Base-by-base conservation (phyloP, 2,888 invertebrate species). In the Atrina japonica region DNA sequence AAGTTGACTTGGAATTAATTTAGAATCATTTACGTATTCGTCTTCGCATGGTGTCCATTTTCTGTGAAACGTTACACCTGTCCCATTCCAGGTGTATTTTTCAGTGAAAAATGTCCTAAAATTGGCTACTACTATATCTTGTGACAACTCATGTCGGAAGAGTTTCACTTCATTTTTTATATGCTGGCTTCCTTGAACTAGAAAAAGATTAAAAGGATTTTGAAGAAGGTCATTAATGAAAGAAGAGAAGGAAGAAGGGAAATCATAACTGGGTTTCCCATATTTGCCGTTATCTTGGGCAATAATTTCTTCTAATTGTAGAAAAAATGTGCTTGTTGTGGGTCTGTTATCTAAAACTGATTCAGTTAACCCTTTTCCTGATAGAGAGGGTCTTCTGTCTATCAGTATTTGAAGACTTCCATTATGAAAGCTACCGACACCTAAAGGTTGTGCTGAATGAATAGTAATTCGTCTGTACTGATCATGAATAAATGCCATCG, bases 401-500 rank as follows among this genome's bases (percentile, higher is more conserved):
- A 85, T 67, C 79, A 85, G 77, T 16, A 80, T 75, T 47, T 85
- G 83, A 16, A 85, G 43, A n/a, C 43, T 47, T 21, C 84, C 84
- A 21, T 47, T 25, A 30, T 16, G 43, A 11, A 61, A 21, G 14
- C 60, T 60, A 14, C 53, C 93, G 75, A 94, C 94, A 7, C 98
- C 99, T 18, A 97, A 92, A 0, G 98, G 81, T 74, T 88, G 89
- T 18, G 77, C 86, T 43, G 80, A 73, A 25, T 88, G 75, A 6
- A 90, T n/a, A 58, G 80, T 81, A 55, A 88, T 61, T 29, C 90
- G 70, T 5, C 58, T 61, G 9, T 61, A 49, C 25, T 69, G 95
- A 91, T 97, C 95, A 81, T 93, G 90, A 59, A 98, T 95, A 88
- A 94, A 98, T 0, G 95, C 95, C 72, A 94, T 94, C 1, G 95